Percentiles rank a stretch among this genome's conserved stretches.
Conservation (phyloP, 2,888 invertebrate species). For the Mylabris sibirica region DNA sequence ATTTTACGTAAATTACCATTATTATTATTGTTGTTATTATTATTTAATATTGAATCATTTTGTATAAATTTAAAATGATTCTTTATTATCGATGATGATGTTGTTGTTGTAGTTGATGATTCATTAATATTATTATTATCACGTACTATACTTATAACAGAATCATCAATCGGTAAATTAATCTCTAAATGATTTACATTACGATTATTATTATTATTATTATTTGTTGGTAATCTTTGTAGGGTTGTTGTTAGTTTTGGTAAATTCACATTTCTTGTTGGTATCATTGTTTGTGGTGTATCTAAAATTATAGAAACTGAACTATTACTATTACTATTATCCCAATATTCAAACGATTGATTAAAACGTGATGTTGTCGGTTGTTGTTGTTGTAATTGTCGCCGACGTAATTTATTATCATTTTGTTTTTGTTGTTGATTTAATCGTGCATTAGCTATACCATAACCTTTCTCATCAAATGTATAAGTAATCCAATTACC, state of each 20-base stretch:
- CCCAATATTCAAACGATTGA: slow-evolving; percentile 51
- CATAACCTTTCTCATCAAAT: slow-evolving; percentile 79
- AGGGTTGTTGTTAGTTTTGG: neutral
- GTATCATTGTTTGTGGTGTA: slow-evolving; percentile 37
- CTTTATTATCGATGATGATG: slow-evolving; percentile 64
- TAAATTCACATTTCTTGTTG: slow-evolving; percentile 11
- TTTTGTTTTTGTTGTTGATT: slow-evolving; percentile 21
- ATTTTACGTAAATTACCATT: slow-evolving; percentile 43
- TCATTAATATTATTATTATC: slow-evolving; percentile 51
- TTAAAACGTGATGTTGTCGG: slow-evolving; percentile 48
- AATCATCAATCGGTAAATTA: slow-evolving; percentile 29
- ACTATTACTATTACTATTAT: slow-evolving; percentile 61
- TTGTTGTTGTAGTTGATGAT: neutral
- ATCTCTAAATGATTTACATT: slow-evolving; percentile 6
- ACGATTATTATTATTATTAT: neutral
- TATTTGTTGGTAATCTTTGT: neutral
- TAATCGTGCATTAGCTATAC: slow-evolving; percentile 44
- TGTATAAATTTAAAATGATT: slow-evolving; percentile 68
- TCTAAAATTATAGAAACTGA: slow-evolving; percentile 61
- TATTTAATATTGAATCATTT: slow-evolving; percentile 46
- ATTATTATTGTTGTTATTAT: slow-evolving; percentile 38
- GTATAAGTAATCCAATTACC: slow-evolving; percentile 89
- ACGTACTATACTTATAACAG: slow-evolving; percentile 35
- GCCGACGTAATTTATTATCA: slow-evolving; percentile 53
- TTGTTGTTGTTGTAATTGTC: slow-evolving; percentile 26